Conservation (phyloP, 2,797 vertebrate genomes). For the Pterois miles region DNA sequence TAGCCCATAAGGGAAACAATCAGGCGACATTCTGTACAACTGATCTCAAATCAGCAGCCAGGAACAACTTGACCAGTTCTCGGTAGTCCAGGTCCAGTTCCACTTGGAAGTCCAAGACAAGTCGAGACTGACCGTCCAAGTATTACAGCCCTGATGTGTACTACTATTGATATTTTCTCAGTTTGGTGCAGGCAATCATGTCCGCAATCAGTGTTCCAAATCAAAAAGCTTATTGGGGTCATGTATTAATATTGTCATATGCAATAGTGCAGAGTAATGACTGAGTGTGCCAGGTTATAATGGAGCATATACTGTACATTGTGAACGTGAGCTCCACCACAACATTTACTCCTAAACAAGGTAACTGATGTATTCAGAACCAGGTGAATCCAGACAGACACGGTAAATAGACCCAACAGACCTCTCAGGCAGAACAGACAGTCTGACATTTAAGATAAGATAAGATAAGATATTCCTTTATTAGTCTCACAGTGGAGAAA, state of each 20-base stretch:
- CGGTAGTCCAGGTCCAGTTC: no score
- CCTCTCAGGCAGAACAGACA: background rate
- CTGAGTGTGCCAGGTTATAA: background rate
- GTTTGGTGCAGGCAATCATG: constrained; percentile 16
- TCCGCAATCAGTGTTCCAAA: constrained; percentile 6
- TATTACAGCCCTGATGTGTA: no score
- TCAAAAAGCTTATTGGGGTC: constrained; percentile 1
- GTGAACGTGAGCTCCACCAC: background rate
- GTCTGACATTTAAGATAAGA: background rate
- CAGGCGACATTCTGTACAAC: background rate
- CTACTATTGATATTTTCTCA: background rate
- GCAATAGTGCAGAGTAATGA: background rate
- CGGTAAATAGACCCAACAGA: background rate
- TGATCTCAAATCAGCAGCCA: no score
- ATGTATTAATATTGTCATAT: background rate
- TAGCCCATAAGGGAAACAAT: no score
- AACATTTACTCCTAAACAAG: constrained; percentile 7
- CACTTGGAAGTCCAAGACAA: no score
- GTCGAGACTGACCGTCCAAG: no score
- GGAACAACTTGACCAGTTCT: no score
- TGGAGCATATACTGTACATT: background rate
- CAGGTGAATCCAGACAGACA: constrained; percentile 12
- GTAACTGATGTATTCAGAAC: background rate
- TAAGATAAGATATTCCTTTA: no score
- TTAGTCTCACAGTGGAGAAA: no score